Conservation (phyloP, 2,797 vertebrate genomes). For the Kryptolebias ocellatus region DNA sequence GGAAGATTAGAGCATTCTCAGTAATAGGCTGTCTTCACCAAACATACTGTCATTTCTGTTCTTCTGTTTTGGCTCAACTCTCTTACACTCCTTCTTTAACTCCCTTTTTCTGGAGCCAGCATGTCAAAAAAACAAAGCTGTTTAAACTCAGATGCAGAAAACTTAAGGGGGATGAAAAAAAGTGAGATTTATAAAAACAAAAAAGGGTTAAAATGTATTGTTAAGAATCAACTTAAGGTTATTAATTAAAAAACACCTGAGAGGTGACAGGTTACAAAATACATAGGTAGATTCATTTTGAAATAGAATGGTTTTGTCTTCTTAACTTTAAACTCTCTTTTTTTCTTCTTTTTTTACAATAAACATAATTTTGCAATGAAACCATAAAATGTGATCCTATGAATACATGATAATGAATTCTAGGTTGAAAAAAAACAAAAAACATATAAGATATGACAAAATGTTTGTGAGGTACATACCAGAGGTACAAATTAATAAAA, state of each 20-base stretch:
- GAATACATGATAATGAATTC: no score
- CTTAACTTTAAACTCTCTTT: no score
- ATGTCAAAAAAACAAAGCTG: constrained; percentile 71
- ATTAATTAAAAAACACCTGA: background rate
- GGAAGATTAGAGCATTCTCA: constrained; percentile 62
- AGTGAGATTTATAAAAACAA: background rate
- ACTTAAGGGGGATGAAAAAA: background rate
- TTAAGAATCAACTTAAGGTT: background rate
- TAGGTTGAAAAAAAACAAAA: no score
- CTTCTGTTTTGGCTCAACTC: constrained; percentile 55
- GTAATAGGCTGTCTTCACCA: constrained; percentile 60
- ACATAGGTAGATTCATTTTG: no score
- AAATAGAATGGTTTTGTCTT: no score
- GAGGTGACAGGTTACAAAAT: background rate
- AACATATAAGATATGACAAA: no score
- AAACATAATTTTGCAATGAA: no score
- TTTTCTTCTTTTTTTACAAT: no score
- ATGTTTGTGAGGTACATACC: no score
- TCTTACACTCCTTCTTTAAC: constrained; percentile 46
- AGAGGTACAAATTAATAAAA: no score
- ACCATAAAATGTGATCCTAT: no score
- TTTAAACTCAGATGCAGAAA: constrained; percentile 43
- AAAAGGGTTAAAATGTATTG: background rate
- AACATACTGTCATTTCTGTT: constrained; percentile 63
- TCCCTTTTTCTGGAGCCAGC: constrained; percentile 57